Percentiles rank a stretch among this genome's conserved stretches.
Evolutionary conservation across 2,113 vertebrate species (phyloP).

Genomic region (Rafetus swinhoei): DNA sequence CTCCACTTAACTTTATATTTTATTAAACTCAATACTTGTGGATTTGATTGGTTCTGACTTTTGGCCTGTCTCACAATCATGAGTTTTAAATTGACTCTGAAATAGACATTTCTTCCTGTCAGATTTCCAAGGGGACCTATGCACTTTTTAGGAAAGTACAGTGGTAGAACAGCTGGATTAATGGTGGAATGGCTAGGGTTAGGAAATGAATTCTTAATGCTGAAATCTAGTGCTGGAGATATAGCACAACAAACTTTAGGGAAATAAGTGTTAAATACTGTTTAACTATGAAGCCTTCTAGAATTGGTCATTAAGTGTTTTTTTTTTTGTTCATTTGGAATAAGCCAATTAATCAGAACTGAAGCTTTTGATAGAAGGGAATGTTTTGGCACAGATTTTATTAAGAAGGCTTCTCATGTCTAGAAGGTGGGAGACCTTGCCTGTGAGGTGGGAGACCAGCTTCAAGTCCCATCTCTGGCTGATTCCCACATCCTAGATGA

Average conservation of each 20-base stretch:
- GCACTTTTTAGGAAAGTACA: not conserved
- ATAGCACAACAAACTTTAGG: not conserved
- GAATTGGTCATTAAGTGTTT: not conserved
- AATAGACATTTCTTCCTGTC: rapidly evolving
- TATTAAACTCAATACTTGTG: not conserved
- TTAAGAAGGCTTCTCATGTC: not conserved
- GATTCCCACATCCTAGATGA: too few species aligned
- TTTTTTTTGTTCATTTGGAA: not conserved
- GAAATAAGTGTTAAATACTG: not conserved
- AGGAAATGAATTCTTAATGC: not conserved
- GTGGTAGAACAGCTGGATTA: not conserved
- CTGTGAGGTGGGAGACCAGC: too few species aligned
- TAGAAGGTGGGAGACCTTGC: not conserved
- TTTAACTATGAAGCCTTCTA: not conserved
- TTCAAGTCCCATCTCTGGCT: too few species aligned
- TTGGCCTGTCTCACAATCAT: not conserved
- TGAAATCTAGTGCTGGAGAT: not conserved
- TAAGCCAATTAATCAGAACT: not conserved
- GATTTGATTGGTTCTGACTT: not conserved
- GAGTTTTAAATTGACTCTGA: not conserved
- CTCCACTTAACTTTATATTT: not conserved
- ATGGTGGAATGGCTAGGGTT: not conserved
- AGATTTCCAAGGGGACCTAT: not conserved
- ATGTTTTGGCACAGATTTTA: not conserved
- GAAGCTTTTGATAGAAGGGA: not conserved